Evolutionary conservation across 35 echinoderm and acorn worm species (phyloP).

Genomic region (Diadema setosum): DNA sequence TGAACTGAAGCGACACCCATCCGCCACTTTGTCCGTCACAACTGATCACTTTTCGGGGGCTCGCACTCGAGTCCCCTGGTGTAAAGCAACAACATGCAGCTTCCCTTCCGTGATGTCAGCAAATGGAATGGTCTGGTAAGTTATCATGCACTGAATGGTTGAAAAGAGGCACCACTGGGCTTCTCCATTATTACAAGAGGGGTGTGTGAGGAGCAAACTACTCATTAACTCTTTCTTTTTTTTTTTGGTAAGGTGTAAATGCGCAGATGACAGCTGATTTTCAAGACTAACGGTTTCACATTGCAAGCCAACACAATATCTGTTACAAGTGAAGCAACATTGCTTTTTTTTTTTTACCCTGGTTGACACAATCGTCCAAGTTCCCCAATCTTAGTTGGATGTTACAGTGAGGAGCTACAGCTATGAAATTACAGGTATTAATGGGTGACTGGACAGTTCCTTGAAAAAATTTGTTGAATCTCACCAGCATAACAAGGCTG

Average conservation of each 20-base stretch:
- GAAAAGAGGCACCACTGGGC: neutral
- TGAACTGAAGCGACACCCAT: no score
- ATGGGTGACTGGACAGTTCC: no score
- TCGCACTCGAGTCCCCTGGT: no score
- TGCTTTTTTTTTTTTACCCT: no score
- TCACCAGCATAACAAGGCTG: no score
- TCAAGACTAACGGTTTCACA: neutral
- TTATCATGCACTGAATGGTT: neutral
- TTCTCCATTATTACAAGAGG: neutral
- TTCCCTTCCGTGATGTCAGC: neutral
- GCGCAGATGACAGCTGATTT: neutral
- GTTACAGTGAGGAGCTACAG: no score
- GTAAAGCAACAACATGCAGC: neutral
- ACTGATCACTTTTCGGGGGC: no score
- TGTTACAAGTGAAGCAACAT: neutral
- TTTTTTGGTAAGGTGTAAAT: neutral
- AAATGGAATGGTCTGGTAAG: neutral
- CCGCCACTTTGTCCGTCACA: no score
- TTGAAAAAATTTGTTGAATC: no score
- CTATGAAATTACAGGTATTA: no score
- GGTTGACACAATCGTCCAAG: no score
- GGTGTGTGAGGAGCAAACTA: neutral
- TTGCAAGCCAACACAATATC: neutral
- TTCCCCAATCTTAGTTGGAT: neutral
- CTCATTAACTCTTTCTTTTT: neutral